These are phyloP conservation scores for Aulostomus chinensis DNA, from an alignment of 2,797 vertebrate species.

Conservation along the genomic window DNA sequence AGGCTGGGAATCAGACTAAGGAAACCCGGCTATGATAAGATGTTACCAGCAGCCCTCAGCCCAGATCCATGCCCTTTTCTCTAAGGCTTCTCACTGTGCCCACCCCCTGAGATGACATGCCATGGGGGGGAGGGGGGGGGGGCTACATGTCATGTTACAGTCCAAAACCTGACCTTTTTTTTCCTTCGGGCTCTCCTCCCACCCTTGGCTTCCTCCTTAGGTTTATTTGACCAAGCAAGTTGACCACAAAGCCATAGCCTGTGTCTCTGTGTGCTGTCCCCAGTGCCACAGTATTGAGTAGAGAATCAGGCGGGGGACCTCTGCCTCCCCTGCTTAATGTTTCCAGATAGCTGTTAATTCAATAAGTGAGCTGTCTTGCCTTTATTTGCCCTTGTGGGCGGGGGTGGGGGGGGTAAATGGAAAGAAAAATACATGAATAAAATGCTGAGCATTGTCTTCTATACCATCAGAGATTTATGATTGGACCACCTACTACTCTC, in stretches of 20 bases:
- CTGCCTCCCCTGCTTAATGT: constrained; percentile 58
- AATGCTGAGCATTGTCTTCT: constrained; percentile 31
- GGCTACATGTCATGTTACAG: constrained; percentile 51
- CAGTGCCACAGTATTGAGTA: constrained; percentile 56
- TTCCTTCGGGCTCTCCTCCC: not conserved
- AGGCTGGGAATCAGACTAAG: constrained; percentile 42
- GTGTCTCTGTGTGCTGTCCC: constrained; percentile 41
- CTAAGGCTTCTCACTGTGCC: constrained; percentile 20
- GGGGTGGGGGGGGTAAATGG: constrained; percentile 50
- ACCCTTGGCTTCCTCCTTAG: constrained; percentile 13
- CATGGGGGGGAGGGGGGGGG: not conserved
- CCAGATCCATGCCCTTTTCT: constrained; percentile 56
- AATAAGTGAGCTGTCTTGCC: constrained; percentile 64
- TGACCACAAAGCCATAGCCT: constrained; percentile 37
- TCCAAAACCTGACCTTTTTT: constrained; percentile 26
- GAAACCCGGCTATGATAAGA: constrained; percentile 55
- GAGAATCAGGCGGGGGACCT: constrained; percentile 62
- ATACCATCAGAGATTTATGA: too few species aligned
- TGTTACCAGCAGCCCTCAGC: constrained; percentile 47
- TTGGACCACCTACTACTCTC: too few species aligned
- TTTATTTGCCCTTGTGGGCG: constrained; percentile 58
- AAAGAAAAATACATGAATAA: constrained; percentile 48
- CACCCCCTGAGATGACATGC: constrained; percentile 29
- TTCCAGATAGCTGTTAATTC: constrained; percentile 76
- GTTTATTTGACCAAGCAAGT: constrained; percentile 41